Conservation (phyloP, 2,113 vertebrate species). For the Caranx ignobilis region DNA sequence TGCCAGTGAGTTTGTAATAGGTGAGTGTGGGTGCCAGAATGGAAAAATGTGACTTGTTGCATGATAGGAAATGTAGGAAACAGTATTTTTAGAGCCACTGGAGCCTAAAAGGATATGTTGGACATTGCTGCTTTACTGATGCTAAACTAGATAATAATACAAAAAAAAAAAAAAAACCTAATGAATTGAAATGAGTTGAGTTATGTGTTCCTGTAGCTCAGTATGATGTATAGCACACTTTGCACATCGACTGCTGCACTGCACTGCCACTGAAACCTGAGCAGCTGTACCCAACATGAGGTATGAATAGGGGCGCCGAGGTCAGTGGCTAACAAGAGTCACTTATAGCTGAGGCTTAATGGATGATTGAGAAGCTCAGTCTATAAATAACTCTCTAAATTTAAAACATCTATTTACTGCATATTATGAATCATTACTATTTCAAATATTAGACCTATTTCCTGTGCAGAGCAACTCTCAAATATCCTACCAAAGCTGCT, state of each 20-base stretch:
- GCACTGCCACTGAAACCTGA: slow-evolving; percentile 13
- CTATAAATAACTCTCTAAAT: slow-evolving; percentile 9
- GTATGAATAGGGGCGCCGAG: slow-evolving; percentile 15
- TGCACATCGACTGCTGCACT: neutral
- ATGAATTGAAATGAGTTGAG: too few species aligned
- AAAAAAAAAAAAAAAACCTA: too few species aligned
- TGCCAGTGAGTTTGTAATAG: neutral
- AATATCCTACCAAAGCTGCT: slow-evolving; percentile 17
- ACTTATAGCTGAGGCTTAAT: slow-evolving; percentile 25
- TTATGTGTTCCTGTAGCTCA: neutral
- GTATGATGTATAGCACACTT: neutral
- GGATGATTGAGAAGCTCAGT: neutral
- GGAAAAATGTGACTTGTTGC: neutral
- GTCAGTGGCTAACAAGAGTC: slow-evolving; percentile 44
- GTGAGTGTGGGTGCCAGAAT: neutral
- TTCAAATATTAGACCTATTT: neutral
- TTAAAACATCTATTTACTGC: slow-evolving; percentile 6
- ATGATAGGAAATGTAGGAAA: slow-evolving; percentile 12
- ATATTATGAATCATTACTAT: neutral
- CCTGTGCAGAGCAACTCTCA: neutral
- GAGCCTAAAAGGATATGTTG: neutral
- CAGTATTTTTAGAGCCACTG: neutral
- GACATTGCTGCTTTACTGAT: neutral
- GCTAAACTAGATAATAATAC: neutral
- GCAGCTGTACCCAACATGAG: slow-evolving; percentile 7